Base-by-base conservation (phyloP, 2,797 vertebrate species). In the Intellagama lesueurii region DNA sequence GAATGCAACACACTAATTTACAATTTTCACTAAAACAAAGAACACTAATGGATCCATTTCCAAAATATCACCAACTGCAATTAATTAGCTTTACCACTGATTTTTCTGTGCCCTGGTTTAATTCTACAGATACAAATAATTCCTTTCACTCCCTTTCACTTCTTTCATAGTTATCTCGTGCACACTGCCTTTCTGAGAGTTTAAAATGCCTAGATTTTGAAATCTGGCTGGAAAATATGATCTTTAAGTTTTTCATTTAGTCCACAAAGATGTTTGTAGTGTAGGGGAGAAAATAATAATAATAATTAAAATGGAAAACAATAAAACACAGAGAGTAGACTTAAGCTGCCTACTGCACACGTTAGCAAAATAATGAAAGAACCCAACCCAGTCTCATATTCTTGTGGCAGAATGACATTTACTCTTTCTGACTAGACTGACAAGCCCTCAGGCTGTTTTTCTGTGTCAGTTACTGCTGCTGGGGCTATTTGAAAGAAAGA, bases 301-400 rank as follows among this genome's bases (percentile, higher is more conserved):
- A 14, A 56, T 56, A 14, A 56, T 56, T 1, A 56, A 8, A 14
- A 56, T 56, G 35, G 30, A 52, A 83, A 47, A 75, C 35, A 90
- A 90, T 12, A 12, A 80, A 83, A 81, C 85, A 52, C n/a, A 12
- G 78, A 83, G 11, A 16, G 9, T n/a, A 35, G 75, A 40, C 75
- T 30, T 1, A 19, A 69, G 22, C 56, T 64, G 60, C 19, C 60
- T 22, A 22, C 60, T 14, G 35, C 56, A n/a, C 82, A n/a, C 84
- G 69, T 90, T 83, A 47, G 64, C 66, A 66, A 92, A 91, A 77
- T 1, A 75, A 22, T 89, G 90, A 66, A 16, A 52, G 32, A 90
- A 64, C 47, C 82, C 30, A 12, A 30, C 79, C 47, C 84, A 78
- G 3, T 8, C 44, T 44, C 40, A 70, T 44, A 40, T 84, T 12